These are phyloP conservation scores for Pseudomyrmex flavicornis DNA, from an alignment of 1,140 invertebrate genomes.

Conservation along the genomic window DNA sequence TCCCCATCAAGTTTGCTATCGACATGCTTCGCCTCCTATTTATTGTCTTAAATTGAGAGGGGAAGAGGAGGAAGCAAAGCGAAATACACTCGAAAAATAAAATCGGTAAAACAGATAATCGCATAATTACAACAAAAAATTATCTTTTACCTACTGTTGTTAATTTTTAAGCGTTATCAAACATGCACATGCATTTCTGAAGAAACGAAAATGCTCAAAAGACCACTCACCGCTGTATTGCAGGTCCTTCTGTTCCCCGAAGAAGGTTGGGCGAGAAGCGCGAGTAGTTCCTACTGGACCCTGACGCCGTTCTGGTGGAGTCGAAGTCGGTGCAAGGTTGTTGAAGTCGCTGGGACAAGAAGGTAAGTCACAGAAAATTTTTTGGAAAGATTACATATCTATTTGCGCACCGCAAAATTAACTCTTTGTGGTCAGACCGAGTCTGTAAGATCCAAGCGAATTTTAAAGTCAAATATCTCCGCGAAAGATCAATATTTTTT, in stretches of 20 bases:
- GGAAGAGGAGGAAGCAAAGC: not conserved
- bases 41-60: slow-evolving; percentile 25
- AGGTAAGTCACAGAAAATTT: slow-evolving; percentile 83
- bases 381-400: not conserved
- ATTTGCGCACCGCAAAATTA: not conserved
- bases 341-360: slow-evolving; percentile 92
- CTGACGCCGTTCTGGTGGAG: slow-evolving; percentile 95
- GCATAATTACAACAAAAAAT: slow-evolving; percentile 1
- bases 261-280: slow-evolving; percentile 94
- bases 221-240: slow-evolving; percentile 62
- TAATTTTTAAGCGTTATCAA: not conserved
- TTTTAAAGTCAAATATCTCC: too few species aligned
- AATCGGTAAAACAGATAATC: not conserved
- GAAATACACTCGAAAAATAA: slow-evolving; percentile 19
- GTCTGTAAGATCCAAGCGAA: too few species aligned
- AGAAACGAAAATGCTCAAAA: slow-evolving; percentile 1
- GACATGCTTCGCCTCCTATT: slow-evolving; percentile 28
- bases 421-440: too few species aligned
- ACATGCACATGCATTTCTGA: not conserved
- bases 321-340: slow-evolving; percentile 91
- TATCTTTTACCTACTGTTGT: too few species aligned
- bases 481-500: too few species aligned
- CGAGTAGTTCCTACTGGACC: slow-evolving; percentile 94
- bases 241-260: slow-evolving; percentile 94
- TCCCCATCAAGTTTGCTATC: slow-evolving; percentile 33